These are phyloP conservation scores for Acrocephalus scirpaceus DNA, from an alignment of 2,797 vertebrate genomes.

Conservation along the genomic window DNA sequence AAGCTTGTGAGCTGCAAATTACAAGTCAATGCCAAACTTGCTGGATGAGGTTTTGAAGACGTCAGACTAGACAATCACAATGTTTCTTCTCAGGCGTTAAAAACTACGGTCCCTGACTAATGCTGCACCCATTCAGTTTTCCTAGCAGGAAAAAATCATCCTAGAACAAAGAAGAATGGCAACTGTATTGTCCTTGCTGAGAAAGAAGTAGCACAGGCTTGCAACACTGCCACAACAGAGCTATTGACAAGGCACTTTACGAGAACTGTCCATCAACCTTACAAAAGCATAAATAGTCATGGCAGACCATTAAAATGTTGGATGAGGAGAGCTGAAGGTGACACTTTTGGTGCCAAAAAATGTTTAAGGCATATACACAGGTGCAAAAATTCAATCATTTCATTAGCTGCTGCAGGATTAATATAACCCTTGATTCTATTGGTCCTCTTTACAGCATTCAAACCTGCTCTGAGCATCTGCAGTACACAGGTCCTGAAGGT, in stretches of 20 bases:
- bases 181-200: background rate
- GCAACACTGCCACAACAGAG: background rate
- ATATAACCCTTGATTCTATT: background rate
- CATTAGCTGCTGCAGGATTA: background rate
- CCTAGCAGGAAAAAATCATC: background rate
- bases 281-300: background rate
- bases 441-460: background rate
- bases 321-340: background rate
- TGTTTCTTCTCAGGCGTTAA: conserved; percentile 16
- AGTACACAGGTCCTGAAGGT: background rate
- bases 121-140: background rate
- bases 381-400: background rate
- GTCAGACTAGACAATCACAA: background rate
- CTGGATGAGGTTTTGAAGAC: conserved; percentile 1
- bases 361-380: background rate
- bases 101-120: conserved; percentile 22
- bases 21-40: background rate
- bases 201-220: background rate
- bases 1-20: background rate
- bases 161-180: conserved; percentile 12
- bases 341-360: background rate
- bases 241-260: background rate
- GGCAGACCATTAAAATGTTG: background rate
- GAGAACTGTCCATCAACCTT: background rate
- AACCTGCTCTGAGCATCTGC: background rate